Conservation (phyloP, 2,888 invertebrate genomes). For the Eudemis profundana region DNA sequence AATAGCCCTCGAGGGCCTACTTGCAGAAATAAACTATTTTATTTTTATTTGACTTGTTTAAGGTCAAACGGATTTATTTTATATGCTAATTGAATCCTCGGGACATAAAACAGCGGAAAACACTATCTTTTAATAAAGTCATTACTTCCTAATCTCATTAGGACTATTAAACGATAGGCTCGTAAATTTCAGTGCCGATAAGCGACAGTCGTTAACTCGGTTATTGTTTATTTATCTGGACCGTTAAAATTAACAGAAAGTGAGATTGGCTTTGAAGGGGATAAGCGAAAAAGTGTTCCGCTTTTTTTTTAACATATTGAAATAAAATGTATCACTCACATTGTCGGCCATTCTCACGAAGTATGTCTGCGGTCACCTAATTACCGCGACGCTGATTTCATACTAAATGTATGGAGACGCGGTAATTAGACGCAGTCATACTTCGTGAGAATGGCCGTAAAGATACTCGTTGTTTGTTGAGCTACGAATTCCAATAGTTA, state of each 20-base stretch:
- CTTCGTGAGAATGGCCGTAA: too few species aligned
- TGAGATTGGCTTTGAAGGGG: conserved; percentile 49
- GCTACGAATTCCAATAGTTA: too few species aligned
- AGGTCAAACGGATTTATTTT: not conserved
- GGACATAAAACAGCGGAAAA: conserved; percentile 31
- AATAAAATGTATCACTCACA: too few species aligned
- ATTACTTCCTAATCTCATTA: conserved; percentile 42
- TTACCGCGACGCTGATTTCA: too few species aligned
- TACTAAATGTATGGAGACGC: too few species aligned
- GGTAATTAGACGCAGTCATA: too few species aligned
- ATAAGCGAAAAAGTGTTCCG: conserved; percentile 11
- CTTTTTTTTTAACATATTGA: too few species aligned
- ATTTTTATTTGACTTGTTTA: not conserved
- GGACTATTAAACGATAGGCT: conserved; percentile 34
- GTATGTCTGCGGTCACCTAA: too few species aligned
- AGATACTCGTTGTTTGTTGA: too few species aligned
- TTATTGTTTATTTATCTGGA: conserved; percentile 49
- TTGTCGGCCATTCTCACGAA: too few species aligned
- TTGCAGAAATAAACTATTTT: too few species aligned
- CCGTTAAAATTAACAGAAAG: conserved; percentile 53
- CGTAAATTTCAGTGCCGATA: conserved; percentile 41
- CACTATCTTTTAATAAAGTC: conserved; percentile 34
- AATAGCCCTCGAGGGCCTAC: too few species aligned
- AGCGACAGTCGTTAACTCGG: conserved; percentile 42
- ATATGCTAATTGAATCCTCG: conserved; percentile 7